Evolutionary conservation across 1,140 invertebrate genomes (phyloP).

Genomic region (Drosophila lini): DNA sequence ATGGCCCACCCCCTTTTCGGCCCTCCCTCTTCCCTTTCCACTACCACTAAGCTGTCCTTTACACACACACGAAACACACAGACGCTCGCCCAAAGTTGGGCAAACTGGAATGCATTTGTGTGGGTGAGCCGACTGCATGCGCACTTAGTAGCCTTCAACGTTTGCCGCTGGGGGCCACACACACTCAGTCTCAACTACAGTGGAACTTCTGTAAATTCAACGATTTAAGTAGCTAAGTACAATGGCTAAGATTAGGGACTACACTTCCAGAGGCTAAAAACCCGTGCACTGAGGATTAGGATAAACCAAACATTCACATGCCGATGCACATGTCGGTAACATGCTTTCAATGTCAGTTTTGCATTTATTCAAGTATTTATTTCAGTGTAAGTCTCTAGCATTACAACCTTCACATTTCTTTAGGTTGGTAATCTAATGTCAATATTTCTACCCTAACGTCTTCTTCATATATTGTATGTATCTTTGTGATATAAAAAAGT

Average conservation of each 20-base stretch:
- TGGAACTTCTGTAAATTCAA: slow-evolving; percentile 5
- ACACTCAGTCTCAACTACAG: slow-evolving; percentile 22
- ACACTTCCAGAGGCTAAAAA: background rate
- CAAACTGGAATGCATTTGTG: slow-evolving; percentile 63
- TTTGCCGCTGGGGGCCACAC: slow-evolving; percentile 55
- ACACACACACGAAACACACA: slow-evolving; percentile 12
- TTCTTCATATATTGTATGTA: too few species aligned
- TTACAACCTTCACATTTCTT: too few species aligned
- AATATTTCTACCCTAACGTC: too few species aligned
- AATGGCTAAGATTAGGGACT: background rate
- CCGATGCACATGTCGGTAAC: background rate
- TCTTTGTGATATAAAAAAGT: too few species aligned
- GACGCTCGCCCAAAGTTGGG: slow-evolving; percentile 43
- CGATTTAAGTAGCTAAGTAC: background rate
- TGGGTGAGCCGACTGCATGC: slow-evolving; percentile 73
- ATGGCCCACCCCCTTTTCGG: slow-evolving; percentile 2
- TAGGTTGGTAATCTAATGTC: too few species aligned
- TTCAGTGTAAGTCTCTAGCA: too few species aligned
- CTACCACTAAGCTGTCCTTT: slow-evolving; percentile 65
- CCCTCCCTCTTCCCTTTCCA: background rate
- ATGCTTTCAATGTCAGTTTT: background rate
- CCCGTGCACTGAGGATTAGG: background rate
- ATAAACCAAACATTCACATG: background rate
- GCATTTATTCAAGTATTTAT: background rate
- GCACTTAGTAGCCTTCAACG: slow-evolving; percentile 81